phyloP scores from a whole-genome alignment of 2,797 vertebrate genomes.

The Pachyuromys duprasi region DNA sequence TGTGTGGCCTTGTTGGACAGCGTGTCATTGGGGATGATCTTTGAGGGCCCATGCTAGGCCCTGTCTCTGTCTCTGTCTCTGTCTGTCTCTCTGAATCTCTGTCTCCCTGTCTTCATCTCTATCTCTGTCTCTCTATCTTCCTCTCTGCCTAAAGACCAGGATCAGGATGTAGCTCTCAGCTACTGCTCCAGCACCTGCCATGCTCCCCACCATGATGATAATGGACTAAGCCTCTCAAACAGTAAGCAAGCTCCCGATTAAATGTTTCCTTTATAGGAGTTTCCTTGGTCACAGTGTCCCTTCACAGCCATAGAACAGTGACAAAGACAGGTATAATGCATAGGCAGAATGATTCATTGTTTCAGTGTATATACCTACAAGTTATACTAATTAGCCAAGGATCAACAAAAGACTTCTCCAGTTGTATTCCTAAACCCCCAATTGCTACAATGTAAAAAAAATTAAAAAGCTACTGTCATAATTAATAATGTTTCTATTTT shows the following conservation, averaged over 20 bases:
- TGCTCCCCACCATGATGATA: background rate
- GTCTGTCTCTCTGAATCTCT: too few relatives aligned
- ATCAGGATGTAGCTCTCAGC: too few relatives aligned
- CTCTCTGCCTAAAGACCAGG: too few relatives aligned
- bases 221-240: background rate
- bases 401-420: background rate
- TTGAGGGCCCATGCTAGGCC: background rate
- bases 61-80: too few relatives aligned
- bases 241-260: background rate
- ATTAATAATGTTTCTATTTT: constrained; percentile 17
- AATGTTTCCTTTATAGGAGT: background rate
- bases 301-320: background rate
- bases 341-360: background rate
- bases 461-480: background rate
- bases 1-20: background rate
- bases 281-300: background rate
- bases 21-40: background rate
- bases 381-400: constrained; percentile 22
- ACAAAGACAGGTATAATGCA: background rate
- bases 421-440: background rate
- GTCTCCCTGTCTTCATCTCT: too few relatives aligned
- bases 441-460: background rate
- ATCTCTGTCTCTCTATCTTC: background rate
- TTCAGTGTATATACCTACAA: constrained; percentile 51
- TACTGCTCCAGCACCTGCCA: background rate